A percentile compares a stretch with the other conserved stretches of the same genome.
Conservation (phyloP, 1,140 invertebrate species). For the Brachionus koreanus region DNA sequence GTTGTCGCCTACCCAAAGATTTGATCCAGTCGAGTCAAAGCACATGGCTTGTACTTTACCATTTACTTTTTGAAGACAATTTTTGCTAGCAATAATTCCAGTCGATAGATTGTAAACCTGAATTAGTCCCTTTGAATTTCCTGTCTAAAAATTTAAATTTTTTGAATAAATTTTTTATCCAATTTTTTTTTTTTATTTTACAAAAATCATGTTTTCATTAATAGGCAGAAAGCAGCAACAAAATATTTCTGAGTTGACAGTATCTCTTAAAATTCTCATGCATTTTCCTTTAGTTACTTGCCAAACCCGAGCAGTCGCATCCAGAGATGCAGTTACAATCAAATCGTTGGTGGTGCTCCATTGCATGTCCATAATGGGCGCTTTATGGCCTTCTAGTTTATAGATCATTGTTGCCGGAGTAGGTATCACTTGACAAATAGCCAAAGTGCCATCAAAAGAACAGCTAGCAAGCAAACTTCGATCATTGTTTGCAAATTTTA, state of each 20-base stretch:
- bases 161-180: too few relatives aligned
- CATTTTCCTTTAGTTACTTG: constrained; percentile 48
- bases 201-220: constrained; percentile 82
- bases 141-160: constrained; percentile 66
- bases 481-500: constrained; percentile 84
- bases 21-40: constrained; percentile 72
- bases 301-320: constrained; percentile 72
- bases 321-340: constrained; percentile 72
- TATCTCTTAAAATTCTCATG: constrained; percentile 65
- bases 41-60: constrained; percentile 71
- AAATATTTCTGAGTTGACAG: constrained; percentile 65
- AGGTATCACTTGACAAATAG: constrained; percentile 73
- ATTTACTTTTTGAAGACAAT: constrained; percentile 70
- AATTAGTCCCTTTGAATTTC: constrained; percentile 71
- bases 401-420: constrained; percentile 68
- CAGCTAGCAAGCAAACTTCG: constrained; percentile 73
- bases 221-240: constrained; percentile 76
- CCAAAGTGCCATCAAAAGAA: constrained; percentile 73
- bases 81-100: constrained; percentile 68
- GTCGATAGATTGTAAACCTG: constrained; percentile 80
- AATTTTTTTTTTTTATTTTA: too few relatives aligned
- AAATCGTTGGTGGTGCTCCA: constrained; percentile 83
- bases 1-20: constrained; percentile 79
- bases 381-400: constrained; percentile 70
- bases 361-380: constrained; percentile 73